Evolutionary conservation across 1,140 invertebrate genomes (phyloP).

Genomic region (Steinernema feltiae): DNA sequence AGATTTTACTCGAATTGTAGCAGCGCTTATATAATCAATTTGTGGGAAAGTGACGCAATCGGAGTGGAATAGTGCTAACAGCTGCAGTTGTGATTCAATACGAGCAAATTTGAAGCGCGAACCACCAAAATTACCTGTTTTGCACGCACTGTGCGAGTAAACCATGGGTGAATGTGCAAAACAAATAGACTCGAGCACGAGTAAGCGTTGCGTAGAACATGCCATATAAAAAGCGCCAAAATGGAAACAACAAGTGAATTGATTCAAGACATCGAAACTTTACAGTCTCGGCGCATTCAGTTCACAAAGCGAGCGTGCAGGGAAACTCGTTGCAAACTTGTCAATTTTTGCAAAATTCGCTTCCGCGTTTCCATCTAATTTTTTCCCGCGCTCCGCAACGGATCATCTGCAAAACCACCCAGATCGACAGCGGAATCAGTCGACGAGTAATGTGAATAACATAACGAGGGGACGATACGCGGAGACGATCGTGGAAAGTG

Average conservation of each 20-base stretch:
- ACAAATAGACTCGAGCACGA: no score
- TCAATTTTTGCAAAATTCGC: slow-evolving; percentile 1
- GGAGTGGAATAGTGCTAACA: background rate
- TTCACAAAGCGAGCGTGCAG: background rate
- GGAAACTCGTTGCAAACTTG: background rate
- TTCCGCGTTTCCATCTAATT: background rate
- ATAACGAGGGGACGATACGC: slow-evolving; percentile 12
- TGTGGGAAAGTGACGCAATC: background rate
- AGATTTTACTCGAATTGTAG: background rate
- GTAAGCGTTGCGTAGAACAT: no score
- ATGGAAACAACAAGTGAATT: no score
- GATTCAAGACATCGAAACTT: no score
- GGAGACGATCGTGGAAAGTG: slow-evolving; percentile 10
- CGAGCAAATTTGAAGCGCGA: no score
- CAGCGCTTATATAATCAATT: background rate
- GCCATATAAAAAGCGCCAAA: no score
- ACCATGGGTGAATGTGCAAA: no score
- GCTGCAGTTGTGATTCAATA: no score
- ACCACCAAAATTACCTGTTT: no score
- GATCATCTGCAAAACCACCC: background rate
- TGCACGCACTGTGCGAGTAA: no score
- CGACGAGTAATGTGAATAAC: background rate
- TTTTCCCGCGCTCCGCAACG: background rate
- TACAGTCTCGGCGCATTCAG: no score
- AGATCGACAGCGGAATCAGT: background rate